Base-by-base conservation (phyloP, 2,888 invertebrate species). In the Tenthredo scrophulariae region DNA sequence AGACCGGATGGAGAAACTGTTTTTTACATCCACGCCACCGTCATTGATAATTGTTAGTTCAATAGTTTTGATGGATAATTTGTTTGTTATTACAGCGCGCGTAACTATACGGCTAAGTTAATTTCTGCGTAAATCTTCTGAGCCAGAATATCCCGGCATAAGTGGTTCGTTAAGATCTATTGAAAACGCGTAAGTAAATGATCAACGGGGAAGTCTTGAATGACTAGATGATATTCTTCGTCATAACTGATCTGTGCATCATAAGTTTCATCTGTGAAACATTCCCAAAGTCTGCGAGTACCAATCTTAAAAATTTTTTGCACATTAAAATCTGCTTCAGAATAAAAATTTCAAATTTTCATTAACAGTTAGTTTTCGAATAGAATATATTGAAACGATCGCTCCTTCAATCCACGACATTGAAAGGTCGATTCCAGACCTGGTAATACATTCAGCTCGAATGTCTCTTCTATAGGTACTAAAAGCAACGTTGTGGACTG, bases 41-140 rank as follows among this genome's bases (percentile, higher is more conserved):
- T 80, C 80, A 80, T 80, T 40, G 80, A 22, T 13, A 62, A n/a
- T 80, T n/a, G 58, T 80, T 37, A 54, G 29, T 77, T 29, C 5
- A 7, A 26, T 50, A 77, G n/a, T 50, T 54, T n/a, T 33, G 29
- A 46, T 18, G 54, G 9, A 50, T 50, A n/a, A 43, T 29, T n/a
- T 29, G 77, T 77, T 46, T 77, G 18, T 50, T 77, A 6, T 54
- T 50, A 54, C 77, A 54, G 40, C 43, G n/a, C 50, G 50, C 7
- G 3, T 37, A 13, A 2, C 3, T 50, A 18, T 50, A 33, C 75
- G 29, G 15, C n/a, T 29, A 29, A 18, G 18, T 50, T 26, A 26
- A 26, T 77, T 46, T 54, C 33, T 46, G 6, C 13, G 33, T 40
- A 40, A 77, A 77, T 54, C 50, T 33, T 33, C 18, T 50, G 29